These are phyloP conservation scores for Penaeus japonicus DNA, from an alignment of 1,140 invertebrate genomes.

Conservation along the genomic window DNA sequence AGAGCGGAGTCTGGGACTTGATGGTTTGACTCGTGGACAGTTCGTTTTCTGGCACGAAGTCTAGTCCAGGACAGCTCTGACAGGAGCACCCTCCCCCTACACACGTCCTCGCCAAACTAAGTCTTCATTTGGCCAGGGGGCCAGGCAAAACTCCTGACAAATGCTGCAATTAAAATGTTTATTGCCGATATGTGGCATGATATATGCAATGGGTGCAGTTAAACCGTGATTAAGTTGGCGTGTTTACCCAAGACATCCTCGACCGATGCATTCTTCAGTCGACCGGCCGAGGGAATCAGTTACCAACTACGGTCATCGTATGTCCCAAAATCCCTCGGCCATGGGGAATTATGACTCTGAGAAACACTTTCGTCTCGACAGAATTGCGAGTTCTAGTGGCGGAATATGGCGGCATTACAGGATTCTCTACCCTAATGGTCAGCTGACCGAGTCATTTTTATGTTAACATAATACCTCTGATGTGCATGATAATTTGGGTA, in stretches of 20 bases:
- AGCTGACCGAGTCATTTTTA: neutral
- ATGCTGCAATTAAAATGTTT: conserved; percentile 53
- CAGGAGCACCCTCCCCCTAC: conserved; percentile 30
- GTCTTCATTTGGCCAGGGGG: conserved; percentile 29
- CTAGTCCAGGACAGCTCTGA: too few relatives aligned
- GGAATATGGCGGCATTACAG: conserved; percentile 1
- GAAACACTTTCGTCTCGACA: neutral
- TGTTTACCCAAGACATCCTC: neutral
- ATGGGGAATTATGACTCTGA: conserved; percentile 6
- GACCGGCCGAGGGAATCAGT: neutral
- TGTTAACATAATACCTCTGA: conserved; percentile 25
- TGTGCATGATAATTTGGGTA: neutral
- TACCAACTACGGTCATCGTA: neutral
- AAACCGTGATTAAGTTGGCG: conserved; percentile 42
- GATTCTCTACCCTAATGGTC: neutral
- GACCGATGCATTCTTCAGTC: neutral
- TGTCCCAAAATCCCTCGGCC: neutral
- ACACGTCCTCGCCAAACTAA: conserved; percentile 37
- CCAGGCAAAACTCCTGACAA: conserved; percentile 26
- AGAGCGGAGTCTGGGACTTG: too few relatives aligned
- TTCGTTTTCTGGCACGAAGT: too few relatives aligned
- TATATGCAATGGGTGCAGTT: conserved; percentile 42
- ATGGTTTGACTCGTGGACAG: too few relatives aligned
- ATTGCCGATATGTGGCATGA: conserved; percentile 51
- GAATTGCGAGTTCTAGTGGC: neutral